phyloP scores from a whole-genome alignment of 2,888 invertebrate genomes.

The Xanthorhoe spadicearia region DNA sequence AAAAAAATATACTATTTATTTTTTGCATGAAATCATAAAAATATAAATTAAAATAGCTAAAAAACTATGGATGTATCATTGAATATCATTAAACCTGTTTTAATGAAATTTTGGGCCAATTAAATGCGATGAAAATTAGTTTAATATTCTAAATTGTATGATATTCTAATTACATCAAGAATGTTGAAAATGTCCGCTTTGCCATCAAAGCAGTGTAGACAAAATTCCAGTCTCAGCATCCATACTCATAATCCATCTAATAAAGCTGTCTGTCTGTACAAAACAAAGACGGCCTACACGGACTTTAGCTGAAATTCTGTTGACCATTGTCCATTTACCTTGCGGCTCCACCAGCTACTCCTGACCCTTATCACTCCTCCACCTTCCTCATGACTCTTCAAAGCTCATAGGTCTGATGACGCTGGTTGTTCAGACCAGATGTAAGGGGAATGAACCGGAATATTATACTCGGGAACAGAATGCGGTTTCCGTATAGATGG shows the following conservation, averaged over 20 bases:
- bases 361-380: slow-evolving; percentile 47
- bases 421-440: slow-evolving; percentile 64
- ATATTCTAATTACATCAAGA: background rate
- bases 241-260: slow-evolving; percentile 43
- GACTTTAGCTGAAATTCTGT: slow-evolving; percentile 64
- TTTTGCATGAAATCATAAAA: no score
- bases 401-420: slow-evolving; percentile 49
- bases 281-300: slow-evolving; percentile 65
- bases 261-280: slow-evolving; percentile 54
- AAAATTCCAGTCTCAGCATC: slow-evolving; percentile 48
- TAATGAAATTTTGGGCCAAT: no score
- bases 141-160: slow-evolving; percentile 44
- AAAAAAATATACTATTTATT: no score
- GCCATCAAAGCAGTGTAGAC: slow-evolving; percentile 8
- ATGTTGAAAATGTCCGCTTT: slow-evolving; percentile 4
- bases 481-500: slow-evolving; percentile 75
- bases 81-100: no score
- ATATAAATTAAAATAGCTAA: no score
- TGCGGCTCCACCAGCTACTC: slow-evolving; percentile 51
- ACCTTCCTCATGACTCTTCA: slow-evolving; percentile 38
- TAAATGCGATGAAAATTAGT: background rate
- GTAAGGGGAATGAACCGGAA: slow-evolving; percentile 70
- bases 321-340: slow-evolving; percentile 69
- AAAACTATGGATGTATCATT: no score
- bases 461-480: slow-evolving; percentile 71